Evolutionary conservation across 1,140 invertebrate species (phyloP), one percentile per base, ranked within the genome.

Genomic region (Zaprionus nigranus): DNA sequence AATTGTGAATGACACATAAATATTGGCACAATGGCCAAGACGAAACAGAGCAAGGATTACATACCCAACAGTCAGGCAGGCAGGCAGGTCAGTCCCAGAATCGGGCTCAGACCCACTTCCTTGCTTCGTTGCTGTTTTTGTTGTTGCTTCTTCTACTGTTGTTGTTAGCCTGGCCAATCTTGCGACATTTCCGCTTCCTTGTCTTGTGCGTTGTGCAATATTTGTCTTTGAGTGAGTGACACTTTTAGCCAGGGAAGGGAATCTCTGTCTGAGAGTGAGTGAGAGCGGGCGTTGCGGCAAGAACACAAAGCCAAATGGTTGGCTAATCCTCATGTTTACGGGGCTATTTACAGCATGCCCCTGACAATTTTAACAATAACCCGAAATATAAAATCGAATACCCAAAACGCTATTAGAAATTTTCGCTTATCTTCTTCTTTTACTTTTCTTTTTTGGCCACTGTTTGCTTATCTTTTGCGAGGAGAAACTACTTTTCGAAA

Each of bases 291-390:
- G 53, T 53, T 57, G 54, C 62, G 75, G 69, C 46, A 68, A 24
- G 46, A 58, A 74, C 46, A 88, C 82, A 90, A 90, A 78, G 73
- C 67, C 46, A 64, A 80, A 78, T 72, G 38, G 58, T 65, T 51
- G 75, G 75, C 85, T 88, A 88, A 88, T 88, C 85, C 85, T 72
- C 75, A 90, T 88, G 85, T 88, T 88, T 90, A 88, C 84, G 85
- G 78, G 85, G 72, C 84, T 88, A 88, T 88, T 88, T 90, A 85
- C 85, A 81, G 75, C 72, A 56, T 53, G 81, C 81, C 75, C 75
- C 74, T 81, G 75, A 90, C 81, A 81, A 84, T 90, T 90, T 90
- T 73, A 88, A 88, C 84, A 88, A 87, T 88, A 79, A 72, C 82
- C 82, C 77, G 30, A 62, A 78, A 64, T 58, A 78, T 76, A 81